These are phyloP conservation scores for Rhyacichthys aspro DNA, from an alignment of 2,797 vertebrate genomes.

Conservation along the genomic window DNA sequence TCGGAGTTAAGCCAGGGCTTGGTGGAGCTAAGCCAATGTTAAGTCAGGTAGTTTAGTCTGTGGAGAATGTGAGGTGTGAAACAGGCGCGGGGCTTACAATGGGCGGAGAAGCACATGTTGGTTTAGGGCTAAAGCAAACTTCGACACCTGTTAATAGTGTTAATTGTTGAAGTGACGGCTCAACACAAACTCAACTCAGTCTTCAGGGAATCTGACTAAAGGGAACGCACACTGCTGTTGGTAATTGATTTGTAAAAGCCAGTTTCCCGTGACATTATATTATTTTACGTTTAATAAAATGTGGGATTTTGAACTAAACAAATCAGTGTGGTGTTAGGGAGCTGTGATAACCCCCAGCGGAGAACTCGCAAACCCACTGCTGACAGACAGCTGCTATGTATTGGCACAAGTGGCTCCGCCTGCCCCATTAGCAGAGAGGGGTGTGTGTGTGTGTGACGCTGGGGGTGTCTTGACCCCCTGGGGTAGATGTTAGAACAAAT, in stretches of 20 bases:
- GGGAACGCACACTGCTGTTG: constrained; percentile 13
- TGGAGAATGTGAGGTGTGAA: constrained; percentile 74
- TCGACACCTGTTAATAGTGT: constrained; percentile 65
- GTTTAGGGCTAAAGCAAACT: constrained; percentile 68
- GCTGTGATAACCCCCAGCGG: constrained; percentile 44
- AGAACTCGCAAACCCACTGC: constrained; percentile 42
- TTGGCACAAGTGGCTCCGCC: constrained; percentile 83
- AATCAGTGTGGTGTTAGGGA: constrained; percentile 18
- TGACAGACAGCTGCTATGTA: constrained; percentile 74
- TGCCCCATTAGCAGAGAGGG: constrained; percentile 75
- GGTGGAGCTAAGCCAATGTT: constrained; percentile 67
- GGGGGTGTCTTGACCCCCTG: constrained; percentile 47
- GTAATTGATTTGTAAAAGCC: background rate
- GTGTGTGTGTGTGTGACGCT: constrained; percentile 30
- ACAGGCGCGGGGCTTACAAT: constrained; percentile 69
- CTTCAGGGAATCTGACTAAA: constrained; percentile 23
- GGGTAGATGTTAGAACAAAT: constrained; percentile 85
- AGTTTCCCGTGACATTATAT: background rate
- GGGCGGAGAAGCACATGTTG: constrained; percentile 66
- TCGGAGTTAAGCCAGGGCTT: constrained; percentile 74
- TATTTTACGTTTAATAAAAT: background rate
- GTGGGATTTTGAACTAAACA: constrained; percentile 34
- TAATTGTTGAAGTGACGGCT: constrained; percentile 60
- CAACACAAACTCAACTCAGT: constrained; percentile 49
- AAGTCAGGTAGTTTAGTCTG: constrained; percentile 73